Evolutionary conservation across 2,888 invertebrate genomes (phyloP), one percentile per base, ranked within the genome.

Genomic region (Rhogogaster chlorosoma): DNA sequence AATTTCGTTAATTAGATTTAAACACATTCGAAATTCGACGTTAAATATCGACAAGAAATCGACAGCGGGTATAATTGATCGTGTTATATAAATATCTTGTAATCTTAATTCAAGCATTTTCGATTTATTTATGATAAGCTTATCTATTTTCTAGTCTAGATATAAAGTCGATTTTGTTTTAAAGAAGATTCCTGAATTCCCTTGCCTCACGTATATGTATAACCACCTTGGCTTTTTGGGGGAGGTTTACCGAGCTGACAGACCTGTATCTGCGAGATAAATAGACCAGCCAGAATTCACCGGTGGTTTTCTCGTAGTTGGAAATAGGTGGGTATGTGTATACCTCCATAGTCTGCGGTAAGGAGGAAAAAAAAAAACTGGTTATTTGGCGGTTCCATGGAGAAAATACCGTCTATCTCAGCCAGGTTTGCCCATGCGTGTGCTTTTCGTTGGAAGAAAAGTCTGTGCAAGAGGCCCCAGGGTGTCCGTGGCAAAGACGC

Each of bases 401-500:
- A 73, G 36, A 71, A 75, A 78, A 32, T 67, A 80, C 12, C 71
- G 42, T 38, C 82, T 82, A 67, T 75, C 73, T 22, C 75, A 64
- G 83, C 71, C 32, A 18, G 15, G 67, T 32, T 45, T 80, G 38
- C 70, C 22, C 80, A 85, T 86, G 78, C 75, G 78, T 64, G 77
- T 77, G 29, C 18, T 42, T 77, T 29, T 49, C 26, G 18, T 36
- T 80, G 38, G 83, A 86, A 53, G 57, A 80, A 80, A 80, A 84
- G 84, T 67, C 84, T 86, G 83, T 84, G 87, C 84, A 32, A 84
- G 86, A 61, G 84, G 57, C 67, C 78, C 57, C 84, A 82, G 61
- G 85, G 84, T 84, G 86, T 84, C 84, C 57, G 73, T 71, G 70
- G 77, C 29, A 89, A 89, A 91, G 93, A 92, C 91, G 90, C 91